Percentiles rank a stretch among this genome's conserved stretches.
These are phyloP conservation scores for Leptinotarsa peninsularis DNA, from an alignment of 2,888 invertebrate genomes.

Conservation along the genomic window DNA sequence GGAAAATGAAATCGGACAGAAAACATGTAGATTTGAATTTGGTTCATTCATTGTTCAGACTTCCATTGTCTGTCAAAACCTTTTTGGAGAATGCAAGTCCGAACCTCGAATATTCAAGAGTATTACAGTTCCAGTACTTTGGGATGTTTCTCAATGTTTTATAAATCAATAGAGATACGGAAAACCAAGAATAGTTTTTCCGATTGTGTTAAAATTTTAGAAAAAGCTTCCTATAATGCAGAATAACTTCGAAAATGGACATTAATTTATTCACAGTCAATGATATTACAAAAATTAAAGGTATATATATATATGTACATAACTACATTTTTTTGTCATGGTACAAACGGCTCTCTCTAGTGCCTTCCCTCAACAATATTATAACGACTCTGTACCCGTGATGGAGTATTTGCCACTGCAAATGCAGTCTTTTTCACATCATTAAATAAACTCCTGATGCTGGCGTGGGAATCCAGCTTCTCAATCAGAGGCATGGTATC, in stretches of 20 bases:
- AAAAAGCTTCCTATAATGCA: neutral
- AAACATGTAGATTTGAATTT: too few relatives aligned
- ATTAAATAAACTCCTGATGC: constrained; percentile 44
- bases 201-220: neutral
- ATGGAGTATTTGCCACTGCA: constrained; percentile 29
- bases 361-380: constrained; percentile 20
- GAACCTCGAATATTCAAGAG: too few relatives aligned
- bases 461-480: constrained; percentile 41
- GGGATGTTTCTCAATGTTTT: too few relatives aligned
- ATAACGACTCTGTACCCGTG: constrained; percentile 24
- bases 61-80: too few relatives aligned
- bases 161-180: too few relatives aligned
- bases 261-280: constrained; percentile 7
- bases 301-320: constrained; percentile 10
- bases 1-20: too few relatives aligned
- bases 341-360: constrained; percentile 17
- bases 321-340: neutral
- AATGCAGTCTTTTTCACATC: constrained; percentile 47
- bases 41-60: too few relatives aligned
- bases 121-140: too few relatives aligned
- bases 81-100: too few relatives aligned
- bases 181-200: too few relatives aligned
- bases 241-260: neutral
- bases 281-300: constrained; percentile 8
- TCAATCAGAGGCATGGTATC: constrained; percentile 18